A percentile compares a stretch with the other conserved stretches of the same genome.
These are phyloP conservation scores for Elgonia sp. DNA, from an alignment of 2,888 invertebrate species.

Conservation along the genomic window DNA sequence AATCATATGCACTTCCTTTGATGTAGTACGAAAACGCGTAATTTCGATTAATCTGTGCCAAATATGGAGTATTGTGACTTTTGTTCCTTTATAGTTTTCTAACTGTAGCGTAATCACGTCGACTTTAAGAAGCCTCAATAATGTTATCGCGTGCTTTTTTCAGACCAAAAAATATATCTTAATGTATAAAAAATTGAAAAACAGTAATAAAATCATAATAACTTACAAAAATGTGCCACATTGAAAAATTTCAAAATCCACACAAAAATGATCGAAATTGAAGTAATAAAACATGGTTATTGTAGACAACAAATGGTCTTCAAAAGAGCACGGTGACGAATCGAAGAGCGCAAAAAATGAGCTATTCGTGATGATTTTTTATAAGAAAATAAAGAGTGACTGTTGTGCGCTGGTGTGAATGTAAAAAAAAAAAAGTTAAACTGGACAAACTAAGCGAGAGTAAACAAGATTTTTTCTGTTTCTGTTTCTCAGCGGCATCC, in stretches of 20 bases:
- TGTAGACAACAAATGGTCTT: slow-evolving; percentile 13
- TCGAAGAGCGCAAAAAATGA: slow-evolving; percentile 66
- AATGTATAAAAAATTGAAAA: not conserved
- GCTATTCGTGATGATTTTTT: slow-evolving; percentile 74
- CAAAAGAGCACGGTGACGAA: slow-evolving; percentile 56
- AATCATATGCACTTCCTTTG: slow-evolving; percentile 71
- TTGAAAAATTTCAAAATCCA: too few species aligned
- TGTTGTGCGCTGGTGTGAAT: slow-evolving; percentile 55
- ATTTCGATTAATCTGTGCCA: slow-evolving; percentile 86
- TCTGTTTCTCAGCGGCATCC: slow-evolving; percentile 43
- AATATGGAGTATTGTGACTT: slow-evolving; percentile 86
- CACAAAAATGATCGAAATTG: too few species aligned
- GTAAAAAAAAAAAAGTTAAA: slow-evolving; percentile 27
- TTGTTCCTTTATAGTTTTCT: slow-evolving; percentile 84
- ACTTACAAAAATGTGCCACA: not conserved
- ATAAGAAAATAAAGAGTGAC: slow-evolving; percentile 56
- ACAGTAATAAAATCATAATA: not conserved
- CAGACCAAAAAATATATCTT: slow-evolving; percentile 9
- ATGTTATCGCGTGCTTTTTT: slow-evolving; percentile 58
- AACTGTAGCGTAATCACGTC: slow-evolving; percentile 72
- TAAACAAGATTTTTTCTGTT: slow-evolving; percentile 42
- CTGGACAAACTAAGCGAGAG: not conserved
- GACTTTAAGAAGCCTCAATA: slow-evolving; percentile 63
- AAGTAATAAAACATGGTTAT: too few species aligned
- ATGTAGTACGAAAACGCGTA: slow-evolving; percentile 69